Conservation (phyloP, 1,140 invertebrate species). For the Leptopilina boulardi region DNA sequence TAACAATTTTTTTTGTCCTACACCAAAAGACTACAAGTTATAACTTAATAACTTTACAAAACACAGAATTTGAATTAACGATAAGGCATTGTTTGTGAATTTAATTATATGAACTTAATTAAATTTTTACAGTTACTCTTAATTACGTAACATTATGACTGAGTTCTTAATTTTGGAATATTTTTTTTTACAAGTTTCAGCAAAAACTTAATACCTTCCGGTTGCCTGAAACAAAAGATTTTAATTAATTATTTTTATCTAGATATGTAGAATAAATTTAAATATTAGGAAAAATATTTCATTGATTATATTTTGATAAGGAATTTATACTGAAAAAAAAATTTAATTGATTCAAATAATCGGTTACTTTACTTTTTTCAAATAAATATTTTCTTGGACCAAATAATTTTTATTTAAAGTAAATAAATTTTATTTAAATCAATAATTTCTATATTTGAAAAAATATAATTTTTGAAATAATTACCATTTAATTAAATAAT, state of each 20-base stretch:
- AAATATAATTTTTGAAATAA: too few species aligned
- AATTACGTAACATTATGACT: constrained; percentile 26
- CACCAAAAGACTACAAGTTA: background rate
- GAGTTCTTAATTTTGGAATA: constrained; percentile 6
- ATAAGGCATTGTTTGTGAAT: background rate
- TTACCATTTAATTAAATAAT: too few species aligned
- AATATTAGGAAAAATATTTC: too few species aligned
- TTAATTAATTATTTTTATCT: background rate
- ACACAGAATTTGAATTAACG: background rate
- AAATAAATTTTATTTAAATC: too few species aligned
- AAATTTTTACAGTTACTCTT: background rate
- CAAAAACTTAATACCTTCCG: constrained; percentile 49
- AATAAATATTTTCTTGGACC: too few species aligned
- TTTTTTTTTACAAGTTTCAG: constrained; percentile 25
- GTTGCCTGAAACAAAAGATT: constrained; percentile 51
- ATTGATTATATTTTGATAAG: too few species aligned
- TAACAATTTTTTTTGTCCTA: constrained; percentile 17
- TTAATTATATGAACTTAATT: constrained; percentile 18
- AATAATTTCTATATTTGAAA: too few species aligned
- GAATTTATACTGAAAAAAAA: too few species aligned
- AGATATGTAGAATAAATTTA: too few species aligned
- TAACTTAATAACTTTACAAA: constrained; percentile 31
- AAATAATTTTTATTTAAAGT: too few species aligned
- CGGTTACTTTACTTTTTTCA: too few species aligned
- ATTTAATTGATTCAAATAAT: too few species aligned